A percentile compares a stretch with the other conserved stretches of the same genome.
Evolutionary conservation across 1,140 invertebrate species (phyloP).

Genomic region (Bursaphelenchus mucronatus): DNA sequence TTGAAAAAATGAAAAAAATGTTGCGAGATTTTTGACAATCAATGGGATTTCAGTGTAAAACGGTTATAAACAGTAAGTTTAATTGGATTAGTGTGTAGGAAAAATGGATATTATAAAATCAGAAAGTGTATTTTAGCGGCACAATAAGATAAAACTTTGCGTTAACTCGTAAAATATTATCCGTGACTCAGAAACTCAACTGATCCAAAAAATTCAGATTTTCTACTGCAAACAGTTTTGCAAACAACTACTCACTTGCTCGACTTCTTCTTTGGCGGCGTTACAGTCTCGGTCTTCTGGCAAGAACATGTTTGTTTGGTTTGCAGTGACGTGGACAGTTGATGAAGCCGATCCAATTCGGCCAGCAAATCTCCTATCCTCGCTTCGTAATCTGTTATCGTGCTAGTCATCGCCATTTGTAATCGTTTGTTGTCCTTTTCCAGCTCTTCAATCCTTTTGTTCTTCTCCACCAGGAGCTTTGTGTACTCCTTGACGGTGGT

Average conservation of each 20-base stretch:
- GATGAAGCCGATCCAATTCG: conserved; percentile 42
- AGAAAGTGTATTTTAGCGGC: no score
- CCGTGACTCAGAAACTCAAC: background rate
- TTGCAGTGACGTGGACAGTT: conserved; percentile 36
- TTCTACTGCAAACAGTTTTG: background rate
- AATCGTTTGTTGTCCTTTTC: conserved; percentile 41
- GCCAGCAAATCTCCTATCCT: conserved; percentile 30
- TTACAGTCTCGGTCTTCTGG: conserved; percentile 12
- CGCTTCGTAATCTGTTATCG: conserved; percentile 24
- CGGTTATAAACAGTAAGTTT: no score
- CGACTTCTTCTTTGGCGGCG: conserved; percentile 10
- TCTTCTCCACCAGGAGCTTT: conserved; percentile 19
- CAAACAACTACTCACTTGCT: conserved; percentile 19
- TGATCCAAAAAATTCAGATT: conserved; percentile 2
- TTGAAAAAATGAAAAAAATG: no score
- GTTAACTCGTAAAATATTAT: background rate
- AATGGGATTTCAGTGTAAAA: no score
- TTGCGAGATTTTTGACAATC: no score
- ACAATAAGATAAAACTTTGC: background rate
- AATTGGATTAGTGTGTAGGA: no score
- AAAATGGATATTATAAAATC: no score
- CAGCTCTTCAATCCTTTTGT: conserved; percentile 30
- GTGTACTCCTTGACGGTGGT: conserved; percentile 26
- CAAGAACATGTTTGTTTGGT: conserved; percentile 13
- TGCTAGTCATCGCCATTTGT: conserved; percentile 25